These are phyloP conservation scores for Platanista minor DNA, from an alignment of 2,113 vertebrate genomes.

Conservation along the genomic window DNA sequence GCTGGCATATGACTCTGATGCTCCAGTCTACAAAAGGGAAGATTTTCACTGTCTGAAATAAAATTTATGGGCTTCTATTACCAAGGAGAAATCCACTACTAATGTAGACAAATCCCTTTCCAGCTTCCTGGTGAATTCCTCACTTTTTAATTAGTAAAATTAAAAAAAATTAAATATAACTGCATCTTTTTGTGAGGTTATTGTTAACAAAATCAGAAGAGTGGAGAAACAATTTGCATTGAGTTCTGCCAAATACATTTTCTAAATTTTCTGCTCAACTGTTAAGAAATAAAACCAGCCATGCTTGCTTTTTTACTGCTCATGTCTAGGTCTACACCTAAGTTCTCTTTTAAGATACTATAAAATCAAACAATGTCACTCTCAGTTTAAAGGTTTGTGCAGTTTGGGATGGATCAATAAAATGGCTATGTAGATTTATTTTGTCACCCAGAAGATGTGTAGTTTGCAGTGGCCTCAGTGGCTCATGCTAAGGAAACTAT, in stretches of 20 bases:
- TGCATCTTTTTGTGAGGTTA: not conserved
- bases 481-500: not conserved
- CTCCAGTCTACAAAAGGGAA: not conserved
- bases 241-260: not conserved
- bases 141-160: not conserved
- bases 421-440: slow-evolving; percentile 34
- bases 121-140: not conserved
- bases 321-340: not conserved
- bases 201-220: not conserved
- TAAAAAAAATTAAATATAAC: not conserved
- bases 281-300: not conserved
- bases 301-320: not conserved
- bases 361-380: not conserved
- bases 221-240: not conserved
- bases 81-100: not conserved
- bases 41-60: not conserved
- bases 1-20: not conserved
- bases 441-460: not conserved
- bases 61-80: not conserved
- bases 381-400: not conserved
- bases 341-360: not conserved
- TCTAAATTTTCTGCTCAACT: not conserved
- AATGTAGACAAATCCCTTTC: not conserved
- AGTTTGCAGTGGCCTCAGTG: slow-evolving; percentile 4
- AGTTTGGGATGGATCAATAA: slow-evolving; percentile 20